Base-by-base conservation (phyloP, 2,797 vertebrate species). In the Graptemys geographica region DNA sequence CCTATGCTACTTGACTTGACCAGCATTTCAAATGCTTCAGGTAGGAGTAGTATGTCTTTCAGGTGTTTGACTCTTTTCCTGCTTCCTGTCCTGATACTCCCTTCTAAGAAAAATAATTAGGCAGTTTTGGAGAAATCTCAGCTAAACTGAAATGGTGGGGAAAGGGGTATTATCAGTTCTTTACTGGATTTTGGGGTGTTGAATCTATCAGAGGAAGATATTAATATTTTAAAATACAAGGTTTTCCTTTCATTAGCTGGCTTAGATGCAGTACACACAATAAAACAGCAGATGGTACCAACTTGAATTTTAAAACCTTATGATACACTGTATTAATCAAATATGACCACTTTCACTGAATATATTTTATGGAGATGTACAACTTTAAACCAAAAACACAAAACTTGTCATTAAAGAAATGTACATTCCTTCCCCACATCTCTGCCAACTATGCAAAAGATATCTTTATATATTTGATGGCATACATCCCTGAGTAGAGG, bases 261-360 rank as follows among this genome's bases (percentile, higher is more conserved):
- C 3, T 4, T 76, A 79, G 55, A 81, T 94, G 94, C 94, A 81
- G 11, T 16, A n/a, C 51, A 0, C 31, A 41, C 79, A 8, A 19
- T 10, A 3, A 51, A 86, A 76, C 92, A 94, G 95, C 84, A 97
- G 95, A 82, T 88, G 95, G 95, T 90, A 88, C 59, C 57, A 53
- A 49, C n/a, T 55, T 79, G 47, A 83, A 57, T 55, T 81, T 49
- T 83, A 11, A 62, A 52, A 53, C 6, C 3, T 31, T 69, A 65
- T 69, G 25, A 56, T 62, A 28, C 25, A 9, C 15, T 78, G 27
- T 18, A 49, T n/a, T 11, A 69, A n/a, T 21, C 33, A 37, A 69
- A 69, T 27, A 15, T 28, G 2, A 52, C 6, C 1, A 21, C 52
- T 76, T 81, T 53, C 72, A 13, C 2, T 0, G 10, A 25, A 11